Base-by-base conservation (phyloP, 2,797 vertebrate species). In the Falco peregrinus region DNA sequence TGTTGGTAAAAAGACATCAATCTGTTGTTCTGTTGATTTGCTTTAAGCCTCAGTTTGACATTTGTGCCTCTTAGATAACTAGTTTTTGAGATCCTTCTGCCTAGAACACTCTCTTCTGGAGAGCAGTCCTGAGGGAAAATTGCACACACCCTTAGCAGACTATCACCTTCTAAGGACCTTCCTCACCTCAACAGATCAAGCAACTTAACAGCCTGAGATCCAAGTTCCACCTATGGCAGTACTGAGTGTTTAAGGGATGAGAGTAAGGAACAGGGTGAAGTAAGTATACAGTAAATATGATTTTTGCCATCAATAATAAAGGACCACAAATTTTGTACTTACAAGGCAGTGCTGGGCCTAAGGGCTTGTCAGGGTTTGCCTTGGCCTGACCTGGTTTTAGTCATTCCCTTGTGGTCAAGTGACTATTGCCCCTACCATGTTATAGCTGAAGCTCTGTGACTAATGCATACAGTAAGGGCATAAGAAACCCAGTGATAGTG, bases 381-480 rank as follows among this genome's bases (percentile, higher is more conserved):
- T 47, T 70, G 35, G 20, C 22, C 37, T 93, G 41, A 65, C 37
- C 31, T 69, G 33, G 5, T 43, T 91, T 84, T 85, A 77, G 5
- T 6, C 6, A 12, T 69, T 79, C 19, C 12, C 48, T 45, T 22
- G 13, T 9, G 7, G 14, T 64, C 35, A 65, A 67, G 16, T 37
- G 39, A 56, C 31, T 47, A 33, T 26, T 68, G 24, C 4, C 18
- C 4, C n/a, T 45, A 12, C 4, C 0, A 0, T 4, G 4, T 33
- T 54, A 7, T 18, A 35, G 10, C 15, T 69, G 63, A 82, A 94
- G 54, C 11, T 82, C 31, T 56, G 13, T 50, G n/a, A 79, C 39
- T 73, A 45, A 1, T 1, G 10, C 11, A 11, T 10, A 28, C 0
- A 41, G 22, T 41, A 41, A 59, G 57, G n/a, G 10, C 2, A 7